Base-by-base conservation (phyloP, 2,113 vertebrate species). In the Capreolus pygargus region DNA sequence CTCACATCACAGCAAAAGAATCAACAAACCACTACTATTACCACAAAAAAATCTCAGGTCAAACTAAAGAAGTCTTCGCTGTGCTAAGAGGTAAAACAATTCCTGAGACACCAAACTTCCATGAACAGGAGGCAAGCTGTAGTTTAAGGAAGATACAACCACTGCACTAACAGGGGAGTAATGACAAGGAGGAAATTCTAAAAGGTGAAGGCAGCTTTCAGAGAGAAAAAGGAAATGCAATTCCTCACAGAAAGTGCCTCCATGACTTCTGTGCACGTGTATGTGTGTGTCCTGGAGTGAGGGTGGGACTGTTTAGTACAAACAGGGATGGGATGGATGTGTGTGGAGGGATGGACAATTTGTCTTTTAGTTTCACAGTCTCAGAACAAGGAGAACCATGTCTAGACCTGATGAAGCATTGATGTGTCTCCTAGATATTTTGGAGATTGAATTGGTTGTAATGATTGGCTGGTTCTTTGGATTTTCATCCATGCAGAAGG, bases 51-150 rank as follows among this genome's bases (percentile, higher is more conserved):
- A 33, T 6, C 83, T 16, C 47, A 91, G 82, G 55, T 15, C 43
- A 85, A 64, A 74, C 78, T 88, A 70, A 93, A 70, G 52, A 81
- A 21, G 64, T 7, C 52, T 96, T n/a, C 28, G 15, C 43, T 58
- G 21, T 84, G 82, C 60, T 14, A 90, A 97, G 94, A 93, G 61
- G 70, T 79, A 17, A 89, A 94, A 83, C 50, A 78, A 91, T 54
- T 13, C 25, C 5, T 19, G 57, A 67, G 61, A 95, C 86, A 97
- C 30, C 30, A 86, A 93, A n/a, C 27, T 70, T 96, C 45, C 89
- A 60, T 0, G 4, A 91, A 45, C 5, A 28, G 43, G 23, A 52
- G 45, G 50, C 50, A 87, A 82, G n/a, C 14, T 86, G 11, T 4
- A 78, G 79, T 33, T 83, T 85, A 58, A 74, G 52, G 50, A 86